These are phyloP conservation scores for Cranoglanis bouderius DNA, from an alignment of 2,113 vertebrate species.

Conservation along the genomic window DNA sequence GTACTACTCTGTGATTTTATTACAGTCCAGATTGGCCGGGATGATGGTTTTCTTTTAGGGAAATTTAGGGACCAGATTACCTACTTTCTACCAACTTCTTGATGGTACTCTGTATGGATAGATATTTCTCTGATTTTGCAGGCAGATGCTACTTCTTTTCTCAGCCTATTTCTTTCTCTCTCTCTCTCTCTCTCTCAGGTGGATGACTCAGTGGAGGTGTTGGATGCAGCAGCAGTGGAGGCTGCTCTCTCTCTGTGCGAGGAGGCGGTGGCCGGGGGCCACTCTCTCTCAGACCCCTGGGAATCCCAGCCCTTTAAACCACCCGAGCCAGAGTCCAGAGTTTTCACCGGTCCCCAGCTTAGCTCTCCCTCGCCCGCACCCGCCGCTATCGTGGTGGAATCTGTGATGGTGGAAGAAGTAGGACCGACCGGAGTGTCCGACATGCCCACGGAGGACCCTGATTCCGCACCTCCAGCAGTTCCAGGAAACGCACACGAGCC, in stretches of 20 bases:
- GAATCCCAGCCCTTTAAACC: slow-evolving; percentile 75
- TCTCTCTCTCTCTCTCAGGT: slow-evolving; percentile 73
- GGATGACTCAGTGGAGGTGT: slow-evolving; percentile 90
- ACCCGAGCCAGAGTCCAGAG: slow-evolving; percentile 55
- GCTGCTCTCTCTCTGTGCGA: slow-evolving; percentile 94
- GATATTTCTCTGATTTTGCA: background rate
- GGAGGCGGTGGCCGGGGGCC: slow-evolving; percentile 85
- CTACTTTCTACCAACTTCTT: background rate
- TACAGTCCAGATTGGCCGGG: background rate
- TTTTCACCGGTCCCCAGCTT: background rate
- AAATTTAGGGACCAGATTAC: background rate
- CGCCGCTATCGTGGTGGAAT: slow-evolving; percentile 52
- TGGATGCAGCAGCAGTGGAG: slow-evolving; percentile 95
- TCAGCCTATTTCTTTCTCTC: slow-evolving; percentile 43
- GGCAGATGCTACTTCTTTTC: background rate
- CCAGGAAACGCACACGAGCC: slow-evolving; percentile 37
- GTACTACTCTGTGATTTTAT: background rate
- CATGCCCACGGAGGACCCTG: background rate
- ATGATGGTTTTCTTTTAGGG: background rate
- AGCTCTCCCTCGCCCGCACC: slow-evolving; percentile 19
- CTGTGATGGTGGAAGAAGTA: slow-evolving; percentile 38
- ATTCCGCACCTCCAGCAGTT: background rate
- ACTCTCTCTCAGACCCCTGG: slow-evolving; percentile 90
- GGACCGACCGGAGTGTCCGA: background rate
- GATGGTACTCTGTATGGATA: background rate